Conservation (phyloP, 2,888 invertebrate genomes). For the Julus scandinavius region DNA sequence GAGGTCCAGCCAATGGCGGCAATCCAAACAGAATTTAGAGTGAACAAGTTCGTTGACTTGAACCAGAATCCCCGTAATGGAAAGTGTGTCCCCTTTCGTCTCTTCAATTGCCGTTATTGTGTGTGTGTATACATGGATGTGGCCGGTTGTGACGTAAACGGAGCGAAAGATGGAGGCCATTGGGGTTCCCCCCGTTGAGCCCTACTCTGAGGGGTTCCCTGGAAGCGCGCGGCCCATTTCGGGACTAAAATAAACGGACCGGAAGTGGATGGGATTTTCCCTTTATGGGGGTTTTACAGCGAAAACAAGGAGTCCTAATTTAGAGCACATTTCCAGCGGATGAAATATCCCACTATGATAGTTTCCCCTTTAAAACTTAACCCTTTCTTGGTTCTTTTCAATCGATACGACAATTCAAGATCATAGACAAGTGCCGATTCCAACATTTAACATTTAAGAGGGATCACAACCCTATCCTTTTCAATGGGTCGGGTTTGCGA, state of each 20-base stretch:
- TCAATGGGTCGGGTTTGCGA: too few species aligned
- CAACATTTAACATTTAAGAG: too few species aligned
- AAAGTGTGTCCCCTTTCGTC: conserved; percentile 41
- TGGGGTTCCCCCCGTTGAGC: conserved; percentile 16
- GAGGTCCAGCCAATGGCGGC: conserved; percentile 17
- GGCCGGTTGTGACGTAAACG: conserved; percentile 1
- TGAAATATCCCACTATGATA: too few species aligned
- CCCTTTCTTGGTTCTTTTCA: too few species aligned
- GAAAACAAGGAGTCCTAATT: background rate
- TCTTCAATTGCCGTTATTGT: conserved; percentile 34
- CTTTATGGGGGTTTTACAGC: background rate
- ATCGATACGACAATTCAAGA: too few species aligned
- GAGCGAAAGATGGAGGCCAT: conserved; percentile 38
- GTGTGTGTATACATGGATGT: conserved; percentile 7
- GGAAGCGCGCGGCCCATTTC: background rate
- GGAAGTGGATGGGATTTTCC: conserved; percentile 5
- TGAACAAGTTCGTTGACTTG: conserved; percentile 45
- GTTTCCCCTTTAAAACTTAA: too few species aligned
- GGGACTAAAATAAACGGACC: conserved; percentile 17
- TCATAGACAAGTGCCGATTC: too few species aligned
- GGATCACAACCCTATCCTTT: too few species aligned
- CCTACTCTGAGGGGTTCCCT: background rate
- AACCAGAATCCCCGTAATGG: conserved; percentile 43
- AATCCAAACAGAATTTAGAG: conserved; percentile 4
- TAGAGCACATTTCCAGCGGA: too few species aligned